Conservation (phyloP, 2,797 vertebrate species). For the Peromyscus eremicus region DNA sequence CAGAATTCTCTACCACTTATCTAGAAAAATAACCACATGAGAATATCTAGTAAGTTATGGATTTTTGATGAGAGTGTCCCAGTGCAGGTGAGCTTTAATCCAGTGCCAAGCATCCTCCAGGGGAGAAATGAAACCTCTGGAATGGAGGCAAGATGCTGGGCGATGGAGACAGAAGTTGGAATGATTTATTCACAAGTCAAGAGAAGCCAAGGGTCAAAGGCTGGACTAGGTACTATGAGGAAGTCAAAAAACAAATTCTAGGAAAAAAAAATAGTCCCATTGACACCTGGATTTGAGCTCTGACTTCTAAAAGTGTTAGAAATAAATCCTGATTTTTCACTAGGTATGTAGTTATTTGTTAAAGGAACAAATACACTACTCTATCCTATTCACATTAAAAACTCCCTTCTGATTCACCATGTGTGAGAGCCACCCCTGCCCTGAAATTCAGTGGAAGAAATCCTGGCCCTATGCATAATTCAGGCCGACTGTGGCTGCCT, state of each 20-base stretch:
- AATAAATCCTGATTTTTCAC: not conserved
- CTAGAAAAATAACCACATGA: slow-evolving; percentile 47
- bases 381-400: slow-evolving; percentile 15
- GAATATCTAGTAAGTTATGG: not conserved
- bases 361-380: not conserved
- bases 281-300: not conserved
- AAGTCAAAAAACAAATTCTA: fast-evolving
- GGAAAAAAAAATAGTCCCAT: not conserved
- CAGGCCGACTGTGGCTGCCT: slow-evolving; percentile 10
- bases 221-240: not conserved
- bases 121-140: not conserved
- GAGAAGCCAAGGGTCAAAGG: not conserved
- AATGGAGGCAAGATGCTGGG: no score
- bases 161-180: not conserved
- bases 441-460: slow-evolving; percentile 48
- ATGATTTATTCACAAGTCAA: fast-evolving
- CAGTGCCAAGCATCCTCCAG: not conserved
- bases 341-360: not conserved
- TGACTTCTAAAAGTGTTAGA: not conserved
- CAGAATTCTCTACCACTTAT: slow-evolving; percentile 54
- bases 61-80: not conserved
- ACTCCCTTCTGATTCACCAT: not conserved
- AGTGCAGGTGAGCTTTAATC: not conserved
- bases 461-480: slow-evolving; percentile 67
- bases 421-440: not conserved